Evolutionary conservation across 2,797 vertebrate genomes (phyloP).

Genomic region (Pangasius macronema): DNA sequence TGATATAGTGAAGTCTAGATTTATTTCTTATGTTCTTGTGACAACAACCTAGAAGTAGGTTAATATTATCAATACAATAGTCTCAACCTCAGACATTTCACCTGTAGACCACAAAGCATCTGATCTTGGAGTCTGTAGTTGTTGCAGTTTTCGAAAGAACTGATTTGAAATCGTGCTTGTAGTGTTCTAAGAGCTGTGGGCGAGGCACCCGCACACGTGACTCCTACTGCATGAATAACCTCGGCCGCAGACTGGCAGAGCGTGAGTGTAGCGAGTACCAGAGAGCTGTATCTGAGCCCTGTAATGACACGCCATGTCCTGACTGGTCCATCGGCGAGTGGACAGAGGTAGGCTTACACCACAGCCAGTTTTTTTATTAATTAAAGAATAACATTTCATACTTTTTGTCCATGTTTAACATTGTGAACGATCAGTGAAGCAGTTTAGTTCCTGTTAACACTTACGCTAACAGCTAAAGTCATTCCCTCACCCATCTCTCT

Average conservation of each 20-base stretch:
- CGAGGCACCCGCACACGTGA: slow-evolving; percentile 83
- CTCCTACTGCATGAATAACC: slow-evolving; percentile 88
- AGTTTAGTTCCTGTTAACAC: background rate
- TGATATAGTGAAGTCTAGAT: background rate
- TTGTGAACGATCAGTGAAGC: background rate
- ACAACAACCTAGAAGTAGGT: too few relatives aligned
- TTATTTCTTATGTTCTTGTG: slow-evolving; percentile 2
- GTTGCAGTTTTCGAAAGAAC: background rate
- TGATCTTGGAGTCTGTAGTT: background rate
- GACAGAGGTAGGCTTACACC: slow-evolving; percentile 83
- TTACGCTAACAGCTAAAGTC: background rate
- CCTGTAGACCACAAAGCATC: background rate
- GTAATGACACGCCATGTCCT: slow-evolving; percentile 87
- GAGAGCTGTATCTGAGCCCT: slow-evolving; percentile 75
- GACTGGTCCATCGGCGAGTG: slow-evolving; percentile 87
- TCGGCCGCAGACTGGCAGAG: slow-evolving; percentile 83
- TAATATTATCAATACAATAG: background rate
- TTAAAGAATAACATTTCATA: background rate
- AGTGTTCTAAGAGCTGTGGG: slow-evolving; percentile 93
- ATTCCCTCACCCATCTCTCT: background rate
- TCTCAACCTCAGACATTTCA: background rate
- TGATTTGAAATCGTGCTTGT: slow-evolving; percentile 18
- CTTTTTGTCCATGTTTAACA: background rate
- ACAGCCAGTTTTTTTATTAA: background rate
- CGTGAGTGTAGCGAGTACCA: slow-evolving; percentile 82